Evolutionary conservation across 2,797 vertebrate genomes (phyloP).

Genomic region (Eulemur albifrons): DNA sequence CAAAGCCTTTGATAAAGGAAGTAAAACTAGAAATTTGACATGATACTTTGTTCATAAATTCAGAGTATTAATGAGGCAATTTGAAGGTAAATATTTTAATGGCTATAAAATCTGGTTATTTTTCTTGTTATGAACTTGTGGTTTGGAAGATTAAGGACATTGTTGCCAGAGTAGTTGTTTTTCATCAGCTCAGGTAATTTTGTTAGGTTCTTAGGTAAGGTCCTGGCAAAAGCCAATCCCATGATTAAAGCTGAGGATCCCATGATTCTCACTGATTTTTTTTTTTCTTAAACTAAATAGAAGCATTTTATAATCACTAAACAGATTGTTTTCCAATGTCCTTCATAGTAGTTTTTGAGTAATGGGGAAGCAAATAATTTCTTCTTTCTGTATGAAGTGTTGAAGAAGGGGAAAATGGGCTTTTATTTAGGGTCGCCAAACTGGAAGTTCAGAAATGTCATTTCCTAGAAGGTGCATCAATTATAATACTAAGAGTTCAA

Average conservation of each 20-base stretch:
- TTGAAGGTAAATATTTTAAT: slow-evolving; percentile 43
- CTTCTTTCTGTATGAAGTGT: background rate
- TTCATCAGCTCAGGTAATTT: background rate
- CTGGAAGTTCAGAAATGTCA: background rate
- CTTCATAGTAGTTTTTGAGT: background rate
- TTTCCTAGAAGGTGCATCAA: background rate
- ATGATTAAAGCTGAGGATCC: background rate
- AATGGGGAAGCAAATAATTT: background rate
- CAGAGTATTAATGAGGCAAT: background rate
- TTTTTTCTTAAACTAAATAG: background rate
- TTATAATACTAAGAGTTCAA: background rate
- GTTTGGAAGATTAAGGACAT: slow-evolving; percentile 19
- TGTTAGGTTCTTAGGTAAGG: background rate
- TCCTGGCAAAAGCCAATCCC: background rate
- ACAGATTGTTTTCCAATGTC: background rate
- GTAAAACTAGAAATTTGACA: background rate
- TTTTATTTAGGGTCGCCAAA: background rate
- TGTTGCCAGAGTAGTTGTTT: slow-evolving; percentile 16
- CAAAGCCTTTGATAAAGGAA: background rate
- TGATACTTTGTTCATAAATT: background rate
- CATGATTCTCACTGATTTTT: background rate
- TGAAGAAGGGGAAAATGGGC: background rate
- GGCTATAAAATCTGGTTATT: slow-evolving; percentile 25
- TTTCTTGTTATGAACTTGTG: slow-evolving; percentile 6
- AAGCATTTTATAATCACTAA: background rate